A percentile compares a stretch with the other conserved stretches of the same genome.
These are phyloP conservation scores for Lophotis ruficrista DNA, from an alignment of 2,113 vertebrate species.

Conservation along the genomic window DNA sequence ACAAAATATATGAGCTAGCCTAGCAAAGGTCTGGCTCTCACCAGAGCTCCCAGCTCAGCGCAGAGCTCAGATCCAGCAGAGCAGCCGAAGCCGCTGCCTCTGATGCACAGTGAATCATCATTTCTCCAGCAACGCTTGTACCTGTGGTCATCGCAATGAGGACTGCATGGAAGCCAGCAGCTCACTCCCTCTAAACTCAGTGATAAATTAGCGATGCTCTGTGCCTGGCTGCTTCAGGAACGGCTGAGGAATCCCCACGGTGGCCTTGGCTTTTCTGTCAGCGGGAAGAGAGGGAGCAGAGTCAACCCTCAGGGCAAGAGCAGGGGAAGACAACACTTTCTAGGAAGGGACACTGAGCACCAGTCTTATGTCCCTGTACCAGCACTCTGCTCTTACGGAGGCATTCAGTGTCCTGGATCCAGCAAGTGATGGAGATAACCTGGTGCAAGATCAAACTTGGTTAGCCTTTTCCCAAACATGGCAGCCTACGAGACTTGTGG, in stretches of 20 bases:
- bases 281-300: background rate
- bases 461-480: background rate
- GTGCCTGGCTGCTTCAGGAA: background rate
- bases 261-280: background rate
- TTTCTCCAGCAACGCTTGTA: background rate
- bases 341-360: background rate
- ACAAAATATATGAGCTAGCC: conserved; percentile 57
- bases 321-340: background rate
- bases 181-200: background rate
- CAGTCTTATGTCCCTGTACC: accelerated
- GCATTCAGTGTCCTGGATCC: background rate
- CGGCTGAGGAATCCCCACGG: background rate
- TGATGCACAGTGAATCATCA: background rate
- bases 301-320: background rate
- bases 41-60: background rate
- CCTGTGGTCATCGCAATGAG: background rate
- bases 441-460: background rate
- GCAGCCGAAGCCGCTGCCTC: background rate
- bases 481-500: background rate
- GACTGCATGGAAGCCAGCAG: background rate
- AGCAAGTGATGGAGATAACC: background rate
- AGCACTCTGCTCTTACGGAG: background rate
- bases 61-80: background rate
- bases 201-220: background rate
- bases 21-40: conserved; percentile 30